These are phyloP conservation scores for Leucania comma DNA, from an alignment of 2,888 invertebrate genomes.

Conservation along the genomic window DNA sequence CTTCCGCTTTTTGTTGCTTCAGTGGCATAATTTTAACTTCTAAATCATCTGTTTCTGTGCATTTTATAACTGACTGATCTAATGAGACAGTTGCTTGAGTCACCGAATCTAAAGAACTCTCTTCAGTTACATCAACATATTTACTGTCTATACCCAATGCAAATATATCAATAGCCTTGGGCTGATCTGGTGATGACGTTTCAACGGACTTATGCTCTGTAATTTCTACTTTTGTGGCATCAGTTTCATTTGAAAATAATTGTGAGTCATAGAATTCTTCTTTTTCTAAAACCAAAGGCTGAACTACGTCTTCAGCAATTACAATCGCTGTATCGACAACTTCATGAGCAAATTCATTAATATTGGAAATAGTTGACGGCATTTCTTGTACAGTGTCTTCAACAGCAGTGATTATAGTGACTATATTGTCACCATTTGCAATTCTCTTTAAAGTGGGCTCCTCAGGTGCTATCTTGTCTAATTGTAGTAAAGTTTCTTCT, in stretches of 20 bases:
- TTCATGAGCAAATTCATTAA: background rate
- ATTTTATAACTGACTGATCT: background rate
- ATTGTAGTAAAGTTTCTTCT: background rate
- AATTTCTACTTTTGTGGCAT: background rate
- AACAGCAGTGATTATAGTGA: background rate
- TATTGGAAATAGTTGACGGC: background rate
- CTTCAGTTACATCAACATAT: background rate
- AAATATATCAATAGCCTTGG: background rate
- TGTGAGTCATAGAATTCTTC: background rate
- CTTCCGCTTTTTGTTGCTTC: background rate
- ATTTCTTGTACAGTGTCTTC: constrained; percentile 16
- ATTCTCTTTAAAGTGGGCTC: background rate
- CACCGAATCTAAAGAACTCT: background rate
- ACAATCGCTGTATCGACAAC: background rate
- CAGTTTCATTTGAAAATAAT: background rate
- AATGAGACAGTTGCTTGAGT: background rate
- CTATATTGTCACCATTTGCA: background rate
- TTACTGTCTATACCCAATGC: background rate
- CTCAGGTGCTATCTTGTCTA: background rate
- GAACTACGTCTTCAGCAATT: constrained; percentile 1
- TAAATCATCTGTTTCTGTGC: background rate
- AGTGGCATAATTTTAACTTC: background rate
- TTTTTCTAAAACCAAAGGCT: constrained; percentile 20
- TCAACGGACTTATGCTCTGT: background rate
- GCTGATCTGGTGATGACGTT: background rate